Base-by-base conservation (phyloP, 1,140 invertebrate genomes). In the Drosophila arawakana region DNA sequence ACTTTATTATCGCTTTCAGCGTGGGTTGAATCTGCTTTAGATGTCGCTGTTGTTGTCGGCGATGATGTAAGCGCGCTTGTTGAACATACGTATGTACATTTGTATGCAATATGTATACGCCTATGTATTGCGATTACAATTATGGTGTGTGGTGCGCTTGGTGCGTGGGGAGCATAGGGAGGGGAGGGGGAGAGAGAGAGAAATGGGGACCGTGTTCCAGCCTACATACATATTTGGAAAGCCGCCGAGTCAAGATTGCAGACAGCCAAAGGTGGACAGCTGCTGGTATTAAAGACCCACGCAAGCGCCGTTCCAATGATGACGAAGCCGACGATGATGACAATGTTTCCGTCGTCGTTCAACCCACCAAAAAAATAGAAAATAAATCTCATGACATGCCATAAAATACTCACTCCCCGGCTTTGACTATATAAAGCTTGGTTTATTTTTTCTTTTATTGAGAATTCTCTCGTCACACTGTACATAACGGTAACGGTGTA, bases 11-110 rank as follows among this genome's bases (percentile, higher is more conserved):
- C 55, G 13, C 39, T 60, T n/a, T 39, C 13, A 15, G 72, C 70
- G 72, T 70, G 72, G 72, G 72, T 39, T 62, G 72, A 59, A 59
- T 46, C 65, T 58, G 47, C 37, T 47, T 30, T 30, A 30, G 25
- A 30, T 30, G 25, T 30, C 6, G 25, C 3, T 6, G 25, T 30
- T 30, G 25, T 30, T 30, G 25, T 30, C 25, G 37, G 11, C 44
- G 72, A 74, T 74, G 72, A 74, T 74, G 72, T 74, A 70, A 74
- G 72, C 72, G 13, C 21, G 34, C 44, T 21, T 57, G 13, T 10
- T 37, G 35, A 35, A 62, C 47, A 52, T 54, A 50, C 11, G 2
- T 49, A 15, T 25, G 34, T 43, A 61, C 34, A 13, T 25, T 9
- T 57, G 39, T 67, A n/a, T 50, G 7, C 35, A 35, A 39, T 50